Base-by-base conservation (phyloP, 2,113 vertebrate genomes). In the Notiomystis cincta region DNA sequence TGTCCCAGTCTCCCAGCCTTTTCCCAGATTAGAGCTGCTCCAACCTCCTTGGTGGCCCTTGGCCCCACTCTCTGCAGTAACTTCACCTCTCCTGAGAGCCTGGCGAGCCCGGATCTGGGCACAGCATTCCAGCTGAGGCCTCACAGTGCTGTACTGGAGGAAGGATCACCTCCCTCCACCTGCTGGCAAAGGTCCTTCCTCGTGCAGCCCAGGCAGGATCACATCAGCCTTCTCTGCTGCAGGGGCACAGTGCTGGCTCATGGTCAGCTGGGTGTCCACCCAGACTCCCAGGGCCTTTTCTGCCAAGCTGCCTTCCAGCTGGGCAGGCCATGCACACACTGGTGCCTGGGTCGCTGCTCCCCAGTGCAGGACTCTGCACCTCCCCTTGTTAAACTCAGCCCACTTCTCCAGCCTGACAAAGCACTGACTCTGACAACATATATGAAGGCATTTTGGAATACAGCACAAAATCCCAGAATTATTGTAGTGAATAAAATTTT, bases 301-400 rank as follows among this genome's bases (percentile, higher is more conserved):
- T 27, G 25, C 2, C 42, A 40, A 58, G 65, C 24, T 53, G 38
- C 48, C 48, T 67, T 45, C 60, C 84, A 82, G 38, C 24, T 27
- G 15, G 31, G n/a, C 53, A 67, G 42, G 23, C 13, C 27, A 9
- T 0, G 0, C 24, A 57, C 5, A 25, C 11, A 22, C 10, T 7
- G 6, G 24, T 33, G 14, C 28, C 4, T 9, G 14, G 31, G 21
- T 7, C 25, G 1, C 17, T 54, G 61, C 15, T 78, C 25, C 45
- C 37, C 13, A 16, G 11, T 4, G 31, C 58, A 69, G 60, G 31
- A 51, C 54, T 47, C 13, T 16, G 38, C 31, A 28, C 16, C 42
- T 58, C 9, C 37, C 47, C 20, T 16, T 42, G 8, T 4, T 44
- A 18, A 62, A 56, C 27, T 25, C 24, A 79, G 56, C 22, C 56